Base-by-base conservation (phyloP, 2,113 vertebrate species). In the Rhineura floridana region DNA sequence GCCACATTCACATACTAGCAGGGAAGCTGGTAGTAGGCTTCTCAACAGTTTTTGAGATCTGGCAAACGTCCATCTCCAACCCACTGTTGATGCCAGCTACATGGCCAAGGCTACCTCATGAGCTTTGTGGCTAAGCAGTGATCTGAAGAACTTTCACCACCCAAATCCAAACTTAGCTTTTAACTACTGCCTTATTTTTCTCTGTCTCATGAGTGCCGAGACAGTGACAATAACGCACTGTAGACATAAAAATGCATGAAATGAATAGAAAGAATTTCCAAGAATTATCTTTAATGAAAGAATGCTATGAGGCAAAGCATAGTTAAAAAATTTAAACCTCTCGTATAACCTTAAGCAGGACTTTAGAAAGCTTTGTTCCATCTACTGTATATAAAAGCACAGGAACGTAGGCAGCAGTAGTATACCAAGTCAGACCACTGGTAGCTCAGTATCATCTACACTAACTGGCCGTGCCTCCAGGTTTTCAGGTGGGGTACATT, bases 301-400 rank as follows among this genome's bases (percentile, higher is more conserved):
- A 39, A 23, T 48, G n/a, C 39, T 39, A 3, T 59, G 52, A 9
- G 52, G n/a, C 10, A 17, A 25, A 59, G 17, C 17, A 62, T 21
- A 39, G 48, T 4, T 62, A 6, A 62, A 36, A 59, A 59, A 25
- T 86, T 83, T 73, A 85, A 44, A 87, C 82, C 39, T 39, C 83
- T 30, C 86, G 87, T 84, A 30, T 62, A 91, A 90, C 82, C 10
- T 91, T 70, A n/a, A 88, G 23, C 28, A 52, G n/a, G 28, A 67
- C 23, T 28, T 83, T 46, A 79, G 91, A 50, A 72, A 89, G 63
- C 69, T 88, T 48, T 21, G 3, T 42, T 77, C 39, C 87, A 65
- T 85, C n/a, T n/a, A n/a, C n/a, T n/a, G n/a, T n/a, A n/a, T n/a
- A n/a, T n/a, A n/a, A n/a, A n/a, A n/a, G n/a, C n/a, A n/a, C n/a